phyloP scores from a whole-genome alignment of 2,888 invertebrate genomes.

The Shargacucullia verbasci region DNA sequence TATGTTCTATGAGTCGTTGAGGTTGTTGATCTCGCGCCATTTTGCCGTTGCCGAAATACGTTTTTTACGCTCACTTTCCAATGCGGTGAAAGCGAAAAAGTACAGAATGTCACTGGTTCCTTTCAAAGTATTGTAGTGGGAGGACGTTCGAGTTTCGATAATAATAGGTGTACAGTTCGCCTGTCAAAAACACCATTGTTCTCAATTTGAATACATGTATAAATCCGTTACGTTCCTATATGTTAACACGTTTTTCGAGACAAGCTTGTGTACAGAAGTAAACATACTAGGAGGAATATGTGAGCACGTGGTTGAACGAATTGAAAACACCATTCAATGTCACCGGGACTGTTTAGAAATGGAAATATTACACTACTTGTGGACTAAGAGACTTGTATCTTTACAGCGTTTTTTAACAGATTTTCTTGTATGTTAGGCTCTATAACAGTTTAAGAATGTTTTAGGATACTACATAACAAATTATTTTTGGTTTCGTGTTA shows the following conservation, averaged over 20 bases:
- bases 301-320: conserved; percentile 1
- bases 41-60: conserved; percentile 86
- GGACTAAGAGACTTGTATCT: too few species aligned
- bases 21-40: conserved; percentile 83
- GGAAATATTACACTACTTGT: too few species aligned
- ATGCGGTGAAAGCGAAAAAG: conserved; percentile 88
- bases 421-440: too few species aligned
- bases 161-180: conserved; percentile 74
- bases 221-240: conserved; percentile 27
- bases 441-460: too few species aligned
- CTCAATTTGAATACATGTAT: conserved; percentile 61
- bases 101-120: conserved; percentile 87
- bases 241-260: conserved; percentile 12
- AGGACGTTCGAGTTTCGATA: conserved; percentile 78
- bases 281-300: neutral
- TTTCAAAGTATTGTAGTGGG: conserved; percentile 86
- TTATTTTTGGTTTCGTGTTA: too few species aligned
- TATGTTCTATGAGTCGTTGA: conserved; percentile 77
- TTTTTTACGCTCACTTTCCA: conserved; percentile 89
- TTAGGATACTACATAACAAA: too few species aligned
- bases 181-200: conserved; percentile 76
- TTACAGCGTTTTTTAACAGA: too few species aligned
- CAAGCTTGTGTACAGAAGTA: conserved; percentile 14
- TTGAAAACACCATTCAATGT: neutral
- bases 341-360: neutral